Percentiles rank a stretch among this genome's conserved stretches.
phyloP scores from a whole-genome alignment of 2,888 invertebrate species.

The Drosophila gaucha region DNA sequence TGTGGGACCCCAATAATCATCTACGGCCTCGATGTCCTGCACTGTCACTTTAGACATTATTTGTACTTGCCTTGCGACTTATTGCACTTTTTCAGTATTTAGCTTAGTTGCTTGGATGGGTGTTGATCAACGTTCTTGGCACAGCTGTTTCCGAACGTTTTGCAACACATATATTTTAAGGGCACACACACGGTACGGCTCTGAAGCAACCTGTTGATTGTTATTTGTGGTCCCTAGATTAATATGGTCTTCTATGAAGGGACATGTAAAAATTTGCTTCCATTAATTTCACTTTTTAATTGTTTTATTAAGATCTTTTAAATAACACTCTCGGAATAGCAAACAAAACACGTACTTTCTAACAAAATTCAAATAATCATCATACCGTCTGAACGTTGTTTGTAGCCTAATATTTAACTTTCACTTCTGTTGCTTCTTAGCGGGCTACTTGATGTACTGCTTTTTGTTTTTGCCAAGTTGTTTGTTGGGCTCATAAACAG shows the following conservation, averaged over 20 bases:
- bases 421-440: constrained; percentile 53
- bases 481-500: constrained; percentile 26
- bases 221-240: background rate
- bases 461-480: constrained; percentile 54
- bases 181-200: constrained; percentile 13
- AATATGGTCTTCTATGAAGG: background rate
- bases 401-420: constrained; percentile 50
- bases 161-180: constrained; percentile 21
- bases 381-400: constrained; percentile 41
- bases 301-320: background rate
- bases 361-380: background rate
- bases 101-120: constrained; percentile 17
- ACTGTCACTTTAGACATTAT: constrained; percentile 81
- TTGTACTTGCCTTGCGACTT: background rate
- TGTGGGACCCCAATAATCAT: constrained; percentile 96
- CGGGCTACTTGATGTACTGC: constrained; percentile 50
- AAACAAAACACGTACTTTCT: too few species aligned
- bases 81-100: constrained; percentile 5
- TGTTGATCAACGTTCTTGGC: constrained; percentile 21
- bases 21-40: constrained; percentile 92
- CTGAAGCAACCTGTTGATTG: constrained; percentile 39
- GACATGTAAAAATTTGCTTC: background rate
- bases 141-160: constrained; percentile 31
- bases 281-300: background rate
- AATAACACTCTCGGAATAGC: background rate